A percentile compares a stretch with the other conserved stretches of the same genome.
These are phyloP conservation scores for Rissa tridactyla DNA, from an alignment of 2,113 vertebrate species.

Conservation along the genomic window DNA sequence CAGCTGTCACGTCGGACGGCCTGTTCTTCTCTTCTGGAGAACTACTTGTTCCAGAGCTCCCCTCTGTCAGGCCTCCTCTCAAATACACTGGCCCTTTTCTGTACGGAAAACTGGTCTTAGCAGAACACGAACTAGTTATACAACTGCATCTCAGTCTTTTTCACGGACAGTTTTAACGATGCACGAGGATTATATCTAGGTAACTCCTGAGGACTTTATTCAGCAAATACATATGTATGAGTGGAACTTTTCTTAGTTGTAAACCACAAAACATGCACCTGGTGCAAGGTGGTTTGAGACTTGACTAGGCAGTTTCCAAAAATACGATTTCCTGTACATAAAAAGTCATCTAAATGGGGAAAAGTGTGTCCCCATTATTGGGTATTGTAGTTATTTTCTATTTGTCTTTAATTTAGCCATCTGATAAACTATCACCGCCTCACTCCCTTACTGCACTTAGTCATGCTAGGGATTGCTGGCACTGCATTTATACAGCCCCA, in stretches of 20 bases:
- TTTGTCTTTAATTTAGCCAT: neutral
- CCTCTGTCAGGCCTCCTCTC: neutral
- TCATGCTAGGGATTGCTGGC: neutral
- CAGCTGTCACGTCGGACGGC: neutral
- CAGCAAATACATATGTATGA: neutral
- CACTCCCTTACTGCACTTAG: neutral
- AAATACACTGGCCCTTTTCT: neutral
- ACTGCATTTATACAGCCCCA: neutral
- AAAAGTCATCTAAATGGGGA: neutral
- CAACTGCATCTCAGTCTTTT: neutral
- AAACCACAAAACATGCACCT: neutral
- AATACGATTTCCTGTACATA: neutral
- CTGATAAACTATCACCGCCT: neutral
- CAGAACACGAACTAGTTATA: neutral
- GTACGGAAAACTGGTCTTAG: neutral
- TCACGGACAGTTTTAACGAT: neutral
- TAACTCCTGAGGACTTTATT: neutral
- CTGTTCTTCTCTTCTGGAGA: neutral
- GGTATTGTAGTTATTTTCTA: neutral
- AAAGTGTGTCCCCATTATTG: rapidly evolving
- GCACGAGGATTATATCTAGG: neutral
- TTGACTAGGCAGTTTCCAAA: neutral
- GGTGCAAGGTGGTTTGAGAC: neutral
- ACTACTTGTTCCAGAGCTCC: neutral
- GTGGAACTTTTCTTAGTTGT: neutral